Percentiles rank a stretch among this genome's conserved stretches.
Evolutionary conservation across 2,797 vertebrate genomes (phyloP).

Genomic region (Ara ararauna): DNA sequence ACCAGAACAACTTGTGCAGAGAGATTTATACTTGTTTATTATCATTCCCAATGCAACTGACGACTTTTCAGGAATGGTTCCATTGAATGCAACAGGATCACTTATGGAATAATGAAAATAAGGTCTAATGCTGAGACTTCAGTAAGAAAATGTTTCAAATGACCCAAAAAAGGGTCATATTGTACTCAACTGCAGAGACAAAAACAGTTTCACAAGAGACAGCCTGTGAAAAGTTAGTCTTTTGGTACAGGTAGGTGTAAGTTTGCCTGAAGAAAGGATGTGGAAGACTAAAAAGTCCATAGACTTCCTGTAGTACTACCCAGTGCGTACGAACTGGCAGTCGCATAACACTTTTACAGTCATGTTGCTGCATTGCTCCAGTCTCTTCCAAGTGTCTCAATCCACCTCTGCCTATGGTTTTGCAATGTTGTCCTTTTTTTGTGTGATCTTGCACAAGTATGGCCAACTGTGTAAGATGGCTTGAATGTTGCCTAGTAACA

Average conservation of each 20-base stretch:
- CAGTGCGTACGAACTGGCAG: neutral
- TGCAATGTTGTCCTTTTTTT: neutral
- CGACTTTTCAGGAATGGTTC: neutral
- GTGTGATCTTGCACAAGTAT: neutral
- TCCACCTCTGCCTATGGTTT: neutral
- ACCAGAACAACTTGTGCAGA: neutral
- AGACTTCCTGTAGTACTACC: neutral
- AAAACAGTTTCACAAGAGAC: neutral
- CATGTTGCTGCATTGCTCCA: neutral
- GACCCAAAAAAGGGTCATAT: neutral
- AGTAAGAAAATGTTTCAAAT: neutral
- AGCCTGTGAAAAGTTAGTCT: neutral
- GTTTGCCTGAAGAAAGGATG: neutral
- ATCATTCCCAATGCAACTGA: neutral
- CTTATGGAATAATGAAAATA: neutral
- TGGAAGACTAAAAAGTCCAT: neutral
- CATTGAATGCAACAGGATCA: neutral
- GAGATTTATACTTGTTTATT: neutral
- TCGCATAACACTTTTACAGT: neutral
- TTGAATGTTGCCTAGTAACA: neutral
- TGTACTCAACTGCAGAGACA: neutral
- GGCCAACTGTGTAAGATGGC: neutral
- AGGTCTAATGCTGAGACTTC: neutral
- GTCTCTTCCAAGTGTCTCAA: neutral
- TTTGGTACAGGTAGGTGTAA: neutral